Evolutionary conservation across 1,140 invertebrate genomes (phyloP).

Genomic region (Listronotus oregonensis): DNA sequence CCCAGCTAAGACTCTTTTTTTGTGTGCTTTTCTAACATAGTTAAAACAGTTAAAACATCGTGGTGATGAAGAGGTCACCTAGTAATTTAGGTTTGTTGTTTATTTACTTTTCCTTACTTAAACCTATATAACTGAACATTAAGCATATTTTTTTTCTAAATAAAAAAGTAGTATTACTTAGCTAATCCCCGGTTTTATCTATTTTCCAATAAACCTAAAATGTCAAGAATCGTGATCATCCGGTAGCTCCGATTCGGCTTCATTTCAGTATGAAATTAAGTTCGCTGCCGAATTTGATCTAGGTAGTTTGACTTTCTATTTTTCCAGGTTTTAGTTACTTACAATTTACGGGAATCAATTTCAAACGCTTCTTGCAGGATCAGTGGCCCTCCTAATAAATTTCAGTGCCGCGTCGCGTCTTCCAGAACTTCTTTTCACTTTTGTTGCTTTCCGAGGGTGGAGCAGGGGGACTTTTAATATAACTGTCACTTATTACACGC

Average conservation of each 20-base stretch:
- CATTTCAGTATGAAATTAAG: constrained; percentile 43
- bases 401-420: constrained; percentile 25
- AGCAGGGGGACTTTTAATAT: neutral
- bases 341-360: constrained; percentile 50
- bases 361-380: constrained; percentile 33
- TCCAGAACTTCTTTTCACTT: constrained; percentile 10
- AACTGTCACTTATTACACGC: too few species aligned
- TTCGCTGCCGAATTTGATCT: constrained; percentile 38
- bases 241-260: constrained; percentile 32
- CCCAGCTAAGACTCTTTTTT: too few species aligned
- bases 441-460: neutral
- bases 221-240: constrained; percentile 5
- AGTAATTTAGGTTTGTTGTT: too few species aligned
- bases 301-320: constrained; percentile 46
- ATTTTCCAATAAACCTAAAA: constrained; percentile 14
- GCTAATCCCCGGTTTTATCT: too few species aligned
- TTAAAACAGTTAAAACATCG: too few species aligned
- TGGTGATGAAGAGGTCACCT: too few species aligned
- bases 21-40: too few species aligned
- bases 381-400: constrained; percentile 42
- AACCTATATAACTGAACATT: too few species aligned
- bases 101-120: too few species aligned
- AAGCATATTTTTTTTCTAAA: too few species aligned
- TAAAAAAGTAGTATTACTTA: too few species aligned
- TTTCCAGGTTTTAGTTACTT: constrained; percentile 43